Evolutionary conservation across 2,888 invertebrate genomes (phyloP), one percentile per base, ranked within the genome.

Genomic region (Nezara viridula): DNA sequence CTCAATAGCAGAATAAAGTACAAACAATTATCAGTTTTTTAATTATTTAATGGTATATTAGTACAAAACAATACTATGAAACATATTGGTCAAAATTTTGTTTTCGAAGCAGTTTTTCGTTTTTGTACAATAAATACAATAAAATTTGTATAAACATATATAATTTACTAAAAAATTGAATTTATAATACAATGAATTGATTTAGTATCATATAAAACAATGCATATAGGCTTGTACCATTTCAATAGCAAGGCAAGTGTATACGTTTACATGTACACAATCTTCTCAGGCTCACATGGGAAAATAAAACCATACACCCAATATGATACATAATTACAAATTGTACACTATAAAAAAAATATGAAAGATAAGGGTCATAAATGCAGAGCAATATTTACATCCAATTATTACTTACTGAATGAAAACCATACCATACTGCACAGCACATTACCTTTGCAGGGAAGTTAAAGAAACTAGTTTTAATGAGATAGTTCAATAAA

Each of bases 281-380:
- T 81, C 19, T 44, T 44, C 24, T 44, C 81, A 44, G 24, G 81
- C 44, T 44, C 32, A 81, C 81, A 24, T 12, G n/a, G 40, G 12
- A n/a, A 81, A 44, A 44, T 81, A 81, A 24, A 81, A 81, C 44
- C 81, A 81, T 9, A 40, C 44, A 44, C 44, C 40, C 40, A 81
- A 81, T 81, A 81, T 81, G 81, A 81, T 81, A 81, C 81, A 81
- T 81, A 81, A 81, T 81, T 81, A 81, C 81, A 81, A 81, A 44
- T 81, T 81, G 44, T 44, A 81, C 44, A 81, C 44, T 14, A 44
- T 44, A 81, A 81, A 81, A 81, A 55, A 24, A 55, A n/a, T 27
- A 60, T 5, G 27, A 60, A 77, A 77, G 19, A 44, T 81, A 37
- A 81, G 12, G 24, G 40, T 44, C 44, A 81, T 37, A 40, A 24